A percentile compares a stretch with the other conserved stretches of the same genome.
Conservation (phyloP, 2,113 vertebrate species). For the Myotis lucifugus region DNA sequence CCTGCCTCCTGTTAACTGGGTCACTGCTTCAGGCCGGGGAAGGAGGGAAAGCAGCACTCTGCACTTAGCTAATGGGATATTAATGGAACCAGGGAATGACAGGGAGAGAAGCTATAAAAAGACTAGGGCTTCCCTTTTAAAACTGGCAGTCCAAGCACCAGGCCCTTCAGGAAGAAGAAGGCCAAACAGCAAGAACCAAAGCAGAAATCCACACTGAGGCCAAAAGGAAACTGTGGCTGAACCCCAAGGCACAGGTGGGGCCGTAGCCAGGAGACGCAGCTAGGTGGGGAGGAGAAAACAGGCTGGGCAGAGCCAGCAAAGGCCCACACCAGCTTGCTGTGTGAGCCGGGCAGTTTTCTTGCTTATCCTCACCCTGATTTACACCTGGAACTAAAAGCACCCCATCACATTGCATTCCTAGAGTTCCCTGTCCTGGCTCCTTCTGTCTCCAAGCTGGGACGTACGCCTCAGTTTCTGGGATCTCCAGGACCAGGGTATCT, state of each 20-base stretch:
- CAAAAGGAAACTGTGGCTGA: background rate
- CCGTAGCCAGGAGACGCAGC: background rate
- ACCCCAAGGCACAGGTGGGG: background rate
- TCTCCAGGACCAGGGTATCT: background rate
- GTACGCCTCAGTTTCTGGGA: background rate
- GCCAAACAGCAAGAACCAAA: slow-evolving; percentile 1
- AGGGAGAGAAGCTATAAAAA: slow-evolving; percentile 31
- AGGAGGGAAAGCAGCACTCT: background rate
- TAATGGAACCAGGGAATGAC: slow-evolving; percentile 15
- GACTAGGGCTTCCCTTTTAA: slow-evolving; percentile 10
- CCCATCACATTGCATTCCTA: background rate
- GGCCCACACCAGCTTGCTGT: background rate
- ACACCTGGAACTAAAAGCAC: background rate
- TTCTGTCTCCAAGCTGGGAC: background rate
- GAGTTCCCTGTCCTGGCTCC: background rate
- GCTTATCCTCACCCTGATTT: background rate
- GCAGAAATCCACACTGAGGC: background rate
- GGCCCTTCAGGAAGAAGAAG: background rate
- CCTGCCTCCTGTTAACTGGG: background rate
- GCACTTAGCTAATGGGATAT: background rate
- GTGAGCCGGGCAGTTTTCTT: background rate
- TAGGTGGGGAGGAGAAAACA: background rate
- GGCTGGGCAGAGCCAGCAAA: background rate
- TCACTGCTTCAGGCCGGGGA: background rate
- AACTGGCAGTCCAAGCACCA: background rate